Evolutionary conservation across 2,888 invertebrate genomes (phyloP).

Genomic region (Melanotus villosus): DNA sequence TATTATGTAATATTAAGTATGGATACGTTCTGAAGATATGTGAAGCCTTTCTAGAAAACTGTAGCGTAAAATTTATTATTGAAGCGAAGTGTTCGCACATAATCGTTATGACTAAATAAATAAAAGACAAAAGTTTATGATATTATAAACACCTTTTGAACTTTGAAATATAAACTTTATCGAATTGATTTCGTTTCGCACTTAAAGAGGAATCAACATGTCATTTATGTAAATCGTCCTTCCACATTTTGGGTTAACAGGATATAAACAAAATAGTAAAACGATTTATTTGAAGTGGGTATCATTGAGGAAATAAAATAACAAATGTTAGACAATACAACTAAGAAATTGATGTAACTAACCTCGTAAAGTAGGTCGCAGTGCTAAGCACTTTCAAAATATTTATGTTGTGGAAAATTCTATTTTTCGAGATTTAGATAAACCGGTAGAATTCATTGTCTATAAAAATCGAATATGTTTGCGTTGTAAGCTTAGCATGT

Average conservation of each 20-base stretch:
- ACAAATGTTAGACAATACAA: not conserved
- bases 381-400: not conserved
- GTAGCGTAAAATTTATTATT: too few species aligned
- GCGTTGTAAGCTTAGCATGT: too few species aligned
- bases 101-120: not conserved
- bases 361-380: not conserved
- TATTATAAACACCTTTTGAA: not conserved
- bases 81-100: too few species aligned
- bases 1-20: too few species aligned
- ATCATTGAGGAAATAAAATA: not conserved
- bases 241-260: not conserved
- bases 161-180: not conserved
- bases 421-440: not conserved
- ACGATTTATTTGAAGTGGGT: not conserved
- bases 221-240: not conserved
- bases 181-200: not conserved
- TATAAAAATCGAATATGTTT: too few species aligned
- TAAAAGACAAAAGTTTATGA: not conserved
- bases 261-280: not conserved
- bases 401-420: not conserved
- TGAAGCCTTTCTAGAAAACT: too few species aligned
- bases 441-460: too few species aligned
- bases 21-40: too few species aligned
- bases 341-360: not conserved
- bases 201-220: too few species aligned